Percentiles rank a stretch among this genome's conserved stretches.
Evolutionary conservation across 2,797 vertebrate genomes (phyloP).

Genomic region (Sebastes goodei): DNA sequence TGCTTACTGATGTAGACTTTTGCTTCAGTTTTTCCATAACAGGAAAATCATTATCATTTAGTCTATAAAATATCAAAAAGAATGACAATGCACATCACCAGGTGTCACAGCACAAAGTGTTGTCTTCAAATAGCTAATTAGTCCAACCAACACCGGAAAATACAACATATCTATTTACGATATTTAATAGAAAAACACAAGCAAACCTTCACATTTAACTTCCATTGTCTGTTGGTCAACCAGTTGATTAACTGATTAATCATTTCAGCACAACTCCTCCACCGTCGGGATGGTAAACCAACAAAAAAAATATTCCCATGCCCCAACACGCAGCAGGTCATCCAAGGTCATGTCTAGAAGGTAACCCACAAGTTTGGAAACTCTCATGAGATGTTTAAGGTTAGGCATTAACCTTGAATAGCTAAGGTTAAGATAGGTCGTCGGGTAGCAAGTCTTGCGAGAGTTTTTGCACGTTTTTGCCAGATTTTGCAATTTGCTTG

Average conservation of each 20-base stretch:
- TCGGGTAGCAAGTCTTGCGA: no score
- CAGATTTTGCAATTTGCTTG: no score
- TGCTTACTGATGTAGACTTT: background rate
- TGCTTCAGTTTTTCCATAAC: background rate
- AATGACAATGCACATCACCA: fast-evolving
- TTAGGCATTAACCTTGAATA: no score
- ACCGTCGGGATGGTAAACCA: background rate
- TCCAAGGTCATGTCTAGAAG: no score
- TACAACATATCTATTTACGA: background rate
- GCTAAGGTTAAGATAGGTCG: no score
- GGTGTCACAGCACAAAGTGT: no score
- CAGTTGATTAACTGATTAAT: background rate
- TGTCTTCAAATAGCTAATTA: no score
- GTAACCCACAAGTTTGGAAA: no score
- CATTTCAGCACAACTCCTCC: background rate
- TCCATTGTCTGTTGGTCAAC: background rate
- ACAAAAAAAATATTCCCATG: background rate
- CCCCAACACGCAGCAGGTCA: background rate
- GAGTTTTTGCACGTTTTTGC: no score
- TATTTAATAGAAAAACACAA: background rate
- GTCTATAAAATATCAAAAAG: no score
- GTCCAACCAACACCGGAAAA: background rate
- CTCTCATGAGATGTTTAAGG: no score
- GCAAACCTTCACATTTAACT: background rate
- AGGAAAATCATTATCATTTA: background rate